phyloP scores from a whole-genome alignment of 2,113 vertebrate genomes.

The Cyphomyrus plagiostoma region DNA sequence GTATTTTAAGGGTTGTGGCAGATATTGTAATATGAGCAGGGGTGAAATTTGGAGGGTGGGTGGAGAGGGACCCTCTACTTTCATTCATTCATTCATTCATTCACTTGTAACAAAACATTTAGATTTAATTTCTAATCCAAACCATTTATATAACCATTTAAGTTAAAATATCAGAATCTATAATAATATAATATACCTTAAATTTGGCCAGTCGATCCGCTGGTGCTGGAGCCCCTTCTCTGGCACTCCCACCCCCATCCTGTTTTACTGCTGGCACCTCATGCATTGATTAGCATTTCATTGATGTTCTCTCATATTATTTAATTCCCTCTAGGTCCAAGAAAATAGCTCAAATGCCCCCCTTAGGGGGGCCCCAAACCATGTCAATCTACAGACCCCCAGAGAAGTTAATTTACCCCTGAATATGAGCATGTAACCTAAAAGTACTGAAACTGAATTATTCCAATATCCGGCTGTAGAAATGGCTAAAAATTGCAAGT shows the following conservation, averaged over 20 bases:
- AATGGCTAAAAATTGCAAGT: not conserved
- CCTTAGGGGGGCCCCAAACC: not conserved
- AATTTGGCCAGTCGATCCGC: not conserved
- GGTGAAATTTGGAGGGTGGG: not conserved
- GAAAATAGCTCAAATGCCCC: not conserved
- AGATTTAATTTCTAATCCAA: not conserved
- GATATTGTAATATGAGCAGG: not conserved
- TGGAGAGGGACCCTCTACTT: not conserved
- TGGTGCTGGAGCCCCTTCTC: not conserved
- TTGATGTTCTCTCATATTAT: not conserved
- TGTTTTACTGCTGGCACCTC: not conserved
- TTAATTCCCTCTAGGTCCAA: not conserved
- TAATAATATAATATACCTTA: not conserved
- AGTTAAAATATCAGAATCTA: not conserved
- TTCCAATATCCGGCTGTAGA: not conserved
- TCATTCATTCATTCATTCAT: not conserved
- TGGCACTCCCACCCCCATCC: not conserved
- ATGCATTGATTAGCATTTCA: not conserved
- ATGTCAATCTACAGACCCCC: not conserved
- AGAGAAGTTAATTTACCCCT: not conserved
- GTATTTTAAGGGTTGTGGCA: not conserved
- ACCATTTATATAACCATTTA: not conserved
- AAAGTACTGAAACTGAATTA: constrained; percentile 1
- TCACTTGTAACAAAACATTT: not conserved
- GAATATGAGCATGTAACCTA: not conserved